phyloP scores from a whole-genome alignment of 2,113 vertebrate species.

The Nipponia nippon region DNA sequence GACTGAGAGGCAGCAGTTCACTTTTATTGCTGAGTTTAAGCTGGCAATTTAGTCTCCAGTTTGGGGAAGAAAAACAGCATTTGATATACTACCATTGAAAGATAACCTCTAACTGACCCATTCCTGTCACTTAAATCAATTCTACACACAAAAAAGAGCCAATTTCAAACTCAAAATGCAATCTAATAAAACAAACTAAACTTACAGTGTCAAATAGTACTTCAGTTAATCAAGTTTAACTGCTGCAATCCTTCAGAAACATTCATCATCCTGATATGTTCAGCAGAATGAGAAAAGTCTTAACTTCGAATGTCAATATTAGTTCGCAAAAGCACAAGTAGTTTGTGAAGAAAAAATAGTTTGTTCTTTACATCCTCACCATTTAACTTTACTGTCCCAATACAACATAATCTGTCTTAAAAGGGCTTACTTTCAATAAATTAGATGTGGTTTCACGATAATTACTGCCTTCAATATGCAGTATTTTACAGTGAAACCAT shows the following conservation, averaged over 20 bases:
- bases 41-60: neutral
- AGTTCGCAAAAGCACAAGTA: neutral
- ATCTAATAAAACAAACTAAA: neutral
- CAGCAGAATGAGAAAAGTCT: neutral
- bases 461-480: neutral
- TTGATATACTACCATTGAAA: neutral
- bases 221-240: constrained; percentile 11
- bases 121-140: constrained; percentile 3
- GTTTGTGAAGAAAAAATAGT: neutral
- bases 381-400: neutral
- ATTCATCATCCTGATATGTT: neutral
- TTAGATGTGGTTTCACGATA: neutral
- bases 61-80: neutral
- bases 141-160: neutral
- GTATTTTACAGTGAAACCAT: neutral
- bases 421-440: neutral
- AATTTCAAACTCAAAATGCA: constrained; percentile 7
- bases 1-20: neutral
- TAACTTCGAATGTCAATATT: neutral
- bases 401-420: neutral
- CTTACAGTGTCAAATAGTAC: neutral
- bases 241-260: neutral
- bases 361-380: neutral
- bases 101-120: neutral
- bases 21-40: neutral